Percentiles rank a stretch among this genome's conserved stretches.
Conservation (phyloP, 2,797 vertebrate species). For the Sebastes melanostomus region DNA sequence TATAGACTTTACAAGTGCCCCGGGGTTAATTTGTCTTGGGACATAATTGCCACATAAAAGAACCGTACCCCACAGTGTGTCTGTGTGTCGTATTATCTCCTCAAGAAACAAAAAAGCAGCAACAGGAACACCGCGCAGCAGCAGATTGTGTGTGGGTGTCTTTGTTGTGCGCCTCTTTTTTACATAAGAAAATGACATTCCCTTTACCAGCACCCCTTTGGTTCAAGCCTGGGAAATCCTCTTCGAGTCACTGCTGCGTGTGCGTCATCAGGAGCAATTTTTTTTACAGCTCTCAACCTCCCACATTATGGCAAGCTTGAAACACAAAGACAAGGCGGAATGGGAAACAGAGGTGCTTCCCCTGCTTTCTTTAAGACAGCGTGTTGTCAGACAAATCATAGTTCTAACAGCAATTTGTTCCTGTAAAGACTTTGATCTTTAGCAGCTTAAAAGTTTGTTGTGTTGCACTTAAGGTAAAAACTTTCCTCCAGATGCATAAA, state of each 20-base stretch:
- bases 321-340: constrained; percentile 14
- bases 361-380: constrained; percentile 10
- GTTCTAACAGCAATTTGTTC: not conserved
- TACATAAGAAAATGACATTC: constrained; percentile 44
- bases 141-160: constrained; percentile 57
- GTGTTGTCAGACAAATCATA: constrained; percentile 1
- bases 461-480: not conserved
- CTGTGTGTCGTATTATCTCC: constrained; percentile 26
- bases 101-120: constrained; percentile 27
- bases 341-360: constrained; percentile 45
- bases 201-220: constrained; percentile 30
- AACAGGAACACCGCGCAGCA: constrained; percentile 20
- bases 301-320: constrained; percentile 57
- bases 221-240: constrained; percentile 67
- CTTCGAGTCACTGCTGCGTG: constrained; percentile 45
- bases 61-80: constrained; percentile 7
- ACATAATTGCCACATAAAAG: constrained; percentile 39
- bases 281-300: constrained; percentile 53
- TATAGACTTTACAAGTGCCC: not conserved
- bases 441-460: not conserved
- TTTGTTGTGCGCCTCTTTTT: constrained; percentile 19
- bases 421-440: not conserved
- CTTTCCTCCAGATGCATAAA: not conserved
- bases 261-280: constrained; percentile 60
- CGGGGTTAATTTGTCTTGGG: constrained; percentile 4